These are phyloP conservation scores for Haliclona indistincta DNA, from an alignment of 37 sponge, comb jelly and placozoan genomes.

Conservation along the genomic window DNA sequence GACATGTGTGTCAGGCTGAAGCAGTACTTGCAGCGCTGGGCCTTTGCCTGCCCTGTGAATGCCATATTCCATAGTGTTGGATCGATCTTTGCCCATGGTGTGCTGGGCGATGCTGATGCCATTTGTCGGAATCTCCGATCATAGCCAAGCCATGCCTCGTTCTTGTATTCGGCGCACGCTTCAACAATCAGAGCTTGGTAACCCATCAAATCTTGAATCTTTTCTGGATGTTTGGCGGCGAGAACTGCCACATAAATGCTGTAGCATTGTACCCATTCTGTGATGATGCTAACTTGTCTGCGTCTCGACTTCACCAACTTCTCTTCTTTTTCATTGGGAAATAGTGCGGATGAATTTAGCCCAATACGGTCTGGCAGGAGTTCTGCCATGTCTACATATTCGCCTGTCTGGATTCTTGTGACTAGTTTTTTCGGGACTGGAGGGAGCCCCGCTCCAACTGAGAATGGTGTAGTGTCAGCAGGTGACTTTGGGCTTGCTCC, in stretches of 20 bases:
- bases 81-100: background rate
- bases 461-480: background rate
- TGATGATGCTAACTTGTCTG: background rate
- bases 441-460: background rate
- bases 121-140: constrained; percentile 18
- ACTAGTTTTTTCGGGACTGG: constrained; percentile 11
- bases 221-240: background rate
- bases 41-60: constrained; percentile 18
- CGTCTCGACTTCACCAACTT: background rate
- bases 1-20: constrained; percentile 17
- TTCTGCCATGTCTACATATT: too few species aligned
- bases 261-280: too few species aligned
- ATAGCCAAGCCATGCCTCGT: constrained; percentile 8
- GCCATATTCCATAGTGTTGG: constrained; percentile 4
- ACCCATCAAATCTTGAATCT: too few species aligned
- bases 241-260: constrained; percentile 16
- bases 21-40: constrained; percentile 13
- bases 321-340: too few species aligned
- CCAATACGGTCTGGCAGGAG: too few species aligned
- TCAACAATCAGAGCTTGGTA: background rate
- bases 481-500: background rate
- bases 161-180: constrained; percentile 2
- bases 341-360: too few species aligned
- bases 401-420: background rate
- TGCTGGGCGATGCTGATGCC: background rate